Base-by-base conservation (phyloP, 2,888 invertebrate genomes). In the Corbicula japonica region DNA sequence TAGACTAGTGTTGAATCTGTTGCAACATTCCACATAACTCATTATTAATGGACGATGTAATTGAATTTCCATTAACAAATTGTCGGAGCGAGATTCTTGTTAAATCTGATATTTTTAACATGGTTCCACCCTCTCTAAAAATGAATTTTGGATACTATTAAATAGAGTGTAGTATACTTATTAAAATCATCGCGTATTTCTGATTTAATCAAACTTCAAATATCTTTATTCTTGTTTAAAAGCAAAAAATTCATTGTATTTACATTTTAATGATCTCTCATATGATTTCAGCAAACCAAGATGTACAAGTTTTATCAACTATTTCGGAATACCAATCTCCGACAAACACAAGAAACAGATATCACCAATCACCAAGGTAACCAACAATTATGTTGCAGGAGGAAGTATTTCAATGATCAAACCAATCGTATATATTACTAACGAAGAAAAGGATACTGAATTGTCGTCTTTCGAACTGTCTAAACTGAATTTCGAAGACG, bases 251-350 rank as follows among this genome's bases (percentile, higher is more conserved):
- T n/a, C 4, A 10, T 46, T 46, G 18, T 46, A 10, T 46, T 10
- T 18, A n/a, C n/a, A n/a, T n/a, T n/a, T n/a, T n/a, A n/a, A n/a
- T n/a, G n/a, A n/a, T n/a, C n/a, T n/a, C n/a, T n/a, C n/a, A n/a
- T n/a, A n/a, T n/a, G n/a, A n/a, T 46, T 46, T 46, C 46, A 46
- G 46, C 46, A 46, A 46, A 6, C 5, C 46, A 46, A 46, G 18
- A 18, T 21, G 6, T 46, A 5, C 5, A 5, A 46, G 4, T 46
- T 5, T 46, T 18, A 18, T 5, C 4, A 21, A 46, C 21, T 46
- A 46, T 18, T 5, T 46, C 5, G 46, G 46, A 46, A 46, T 46
- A 46, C 46, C 46, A 46, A 4, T 46, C 18, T 46, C 21, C n/a
- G 46, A 46, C 46, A 5, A 5, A 46, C 18, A 46, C 5, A 6